Evolutionary conservation across 2,113 vertebrate species (phyloP).

Genomic region (Dryoscopus gambensis): DNA sequence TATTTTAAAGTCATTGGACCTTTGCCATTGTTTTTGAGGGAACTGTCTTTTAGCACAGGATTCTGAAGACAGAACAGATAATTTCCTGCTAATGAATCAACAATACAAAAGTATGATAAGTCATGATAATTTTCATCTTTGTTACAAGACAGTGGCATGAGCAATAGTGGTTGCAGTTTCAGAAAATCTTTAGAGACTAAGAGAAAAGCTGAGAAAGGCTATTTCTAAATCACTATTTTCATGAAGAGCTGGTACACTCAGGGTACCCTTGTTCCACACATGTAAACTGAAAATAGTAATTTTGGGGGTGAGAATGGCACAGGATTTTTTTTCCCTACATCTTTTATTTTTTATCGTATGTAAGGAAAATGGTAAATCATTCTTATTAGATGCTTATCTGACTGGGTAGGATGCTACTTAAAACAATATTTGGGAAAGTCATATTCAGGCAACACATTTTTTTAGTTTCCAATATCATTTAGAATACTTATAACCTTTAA

Average conservation of each 20-base stretch:
- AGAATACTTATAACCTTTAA: not conserved
- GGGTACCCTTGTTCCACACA: not conserved
- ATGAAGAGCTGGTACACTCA: not conserved
- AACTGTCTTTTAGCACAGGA: not conserved
- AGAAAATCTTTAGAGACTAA: not conserved
- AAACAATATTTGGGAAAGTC: not conserved
- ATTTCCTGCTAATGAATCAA: not conserved
- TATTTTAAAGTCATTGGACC: not conserved
- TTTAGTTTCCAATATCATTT: not conserved
- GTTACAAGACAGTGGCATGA: not conserved
- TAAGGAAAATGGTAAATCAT: not conserved
- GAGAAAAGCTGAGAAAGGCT: not conserved
- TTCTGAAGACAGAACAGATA: not conserved
- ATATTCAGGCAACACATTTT: not conserved
- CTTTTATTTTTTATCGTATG: not conserved
- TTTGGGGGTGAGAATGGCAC: not conserved
- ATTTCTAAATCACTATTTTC: not conserved
- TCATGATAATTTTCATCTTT: not conserved
- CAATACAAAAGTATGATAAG: not conserved
- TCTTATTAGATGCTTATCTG: not conserved
- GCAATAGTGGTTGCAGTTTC: fast-evolving
- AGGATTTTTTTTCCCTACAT: not conserved
- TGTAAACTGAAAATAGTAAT: not conserved
- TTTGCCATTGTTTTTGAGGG: not conserved
- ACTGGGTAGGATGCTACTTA: not conserved